phyloP scores from a whole-genome alignment of 2,888 invertebrate species.

The Drosophila antonietae region DNA sequence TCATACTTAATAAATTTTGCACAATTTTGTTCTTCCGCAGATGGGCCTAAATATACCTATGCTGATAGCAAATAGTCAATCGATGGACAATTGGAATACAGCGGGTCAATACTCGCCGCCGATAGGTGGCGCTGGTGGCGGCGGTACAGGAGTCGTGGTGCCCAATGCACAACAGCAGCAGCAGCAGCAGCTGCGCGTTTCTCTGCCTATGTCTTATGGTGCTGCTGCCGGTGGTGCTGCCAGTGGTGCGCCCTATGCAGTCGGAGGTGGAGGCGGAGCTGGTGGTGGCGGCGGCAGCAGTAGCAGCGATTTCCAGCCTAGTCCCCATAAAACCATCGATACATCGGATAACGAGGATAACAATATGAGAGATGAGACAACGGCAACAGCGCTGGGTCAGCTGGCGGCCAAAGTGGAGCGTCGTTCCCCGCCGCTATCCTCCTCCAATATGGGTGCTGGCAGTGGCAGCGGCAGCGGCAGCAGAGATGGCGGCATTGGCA shows the following conservation, averaged over 20 bases:
- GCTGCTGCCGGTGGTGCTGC: constrained; percentile 33
- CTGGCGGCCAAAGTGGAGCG: constrained; percentile 74
- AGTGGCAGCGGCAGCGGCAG: constrained; percentile 33
- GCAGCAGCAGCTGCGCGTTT: constrained; percentile 69
- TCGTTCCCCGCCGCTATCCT: constrained; percentile 65
- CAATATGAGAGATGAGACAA: constrained; percentile 59
- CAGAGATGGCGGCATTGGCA: constrained; percentile 23
- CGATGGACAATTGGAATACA: constrained; percentile 81
- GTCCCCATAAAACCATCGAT: constrained; percentile 81
- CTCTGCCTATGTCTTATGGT: constrained; percentile 76
- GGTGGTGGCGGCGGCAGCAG: constrained; percentile 75
- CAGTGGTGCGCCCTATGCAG: constrained; percentile 26
- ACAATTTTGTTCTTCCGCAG: constrained; percentile 57
- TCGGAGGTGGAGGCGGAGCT: constrained; percentile 7
- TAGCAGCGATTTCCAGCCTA: constrained; percentile 79
- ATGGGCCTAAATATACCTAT: constrained; percentile 83
- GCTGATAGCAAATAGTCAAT: constrained; percentile 81
- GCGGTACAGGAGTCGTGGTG: constrained; percentile 31
- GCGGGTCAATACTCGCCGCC: constrained; percentile 82
- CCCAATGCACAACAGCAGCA: constrained; percentile 53
- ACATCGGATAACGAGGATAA: constrained; percentile 80
- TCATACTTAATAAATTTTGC: background rate
- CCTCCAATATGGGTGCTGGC: constrained; percentile 1
- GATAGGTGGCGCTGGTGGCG: constrained; percentile 44
- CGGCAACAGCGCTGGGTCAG: constrained; percentile 64